These are phyloP conservation scores for Eudasyphora cyanicolor DNA, from an alignment of 2,888 invertebrate species.

Conservation along the genomic window DNA sequence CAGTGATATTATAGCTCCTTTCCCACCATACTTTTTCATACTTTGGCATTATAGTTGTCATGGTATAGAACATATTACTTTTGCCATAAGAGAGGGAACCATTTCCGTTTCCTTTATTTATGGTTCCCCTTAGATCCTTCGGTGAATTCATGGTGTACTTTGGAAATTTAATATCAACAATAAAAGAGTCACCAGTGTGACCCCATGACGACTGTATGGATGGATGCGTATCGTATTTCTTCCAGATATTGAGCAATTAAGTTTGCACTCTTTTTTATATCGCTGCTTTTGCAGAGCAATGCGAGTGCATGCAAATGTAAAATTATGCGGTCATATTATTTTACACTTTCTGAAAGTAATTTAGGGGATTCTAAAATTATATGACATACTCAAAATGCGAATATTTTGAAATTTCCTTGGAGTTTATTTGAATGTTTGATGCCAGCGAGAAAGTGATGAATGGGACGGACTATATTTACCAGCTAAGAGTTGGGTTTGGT, in stretches of 20 bases:
- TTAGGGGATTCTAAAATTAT: too few species aligned
- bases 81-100: neutral
- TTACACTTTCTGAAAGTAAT: too few species aligned
- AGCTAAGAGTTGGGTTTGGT: too few species aligned
- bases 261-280: neutral
- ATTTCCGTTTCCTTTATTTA: neutral
- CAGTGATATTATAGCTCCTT: too few species aligned
- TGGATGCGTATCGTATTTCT: neutral
- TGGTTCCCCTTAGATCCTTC: neutral
- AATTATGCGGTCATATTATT: too few species aligned
- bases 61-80: neutral
- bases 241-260: neutral
- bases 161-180: constrained; percentile 17
- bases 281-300: neutral
- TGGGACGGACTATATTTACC: too few species aligned
- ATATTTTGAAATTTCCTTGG: too few species aligned
- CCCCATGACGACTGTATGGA: neutral
- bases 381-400: too few species aligned
- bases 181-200: neutral
- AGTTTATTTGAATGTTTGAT: too few species aligned
- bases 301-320: too few species aligned
- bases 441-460: too few species aligned
- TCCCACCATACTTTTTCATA: neutral
- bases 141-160: neutral
- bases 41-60: constrained; percentile 21